Base-by-base conservation (phyloP, 2,888 invertebrate species). In the Lissonota sp. region DNA sequence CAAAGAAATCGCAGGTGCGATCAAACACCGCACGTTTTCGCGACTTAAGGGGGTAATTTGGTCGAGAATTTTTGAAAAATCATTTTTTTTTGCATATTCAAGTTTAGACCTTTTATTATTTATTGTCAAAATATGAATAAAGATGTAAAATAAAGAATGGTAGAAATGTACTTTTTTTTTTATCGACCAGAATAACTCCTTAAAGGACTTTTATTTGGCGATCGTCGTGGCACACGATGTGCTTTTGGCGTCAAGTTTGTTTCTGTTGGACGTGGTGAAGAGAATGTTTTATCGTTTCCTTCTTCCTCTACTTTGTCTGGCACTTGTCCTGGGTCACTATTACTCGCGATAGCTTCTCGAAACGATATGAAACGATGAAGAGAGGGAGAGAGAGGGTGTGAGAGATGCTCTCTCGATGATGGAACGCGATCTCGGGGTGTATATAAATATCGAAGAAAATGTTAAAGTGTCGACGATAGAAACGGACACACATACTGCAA, bases 231-330 rank as follows among this genome's bases (percentile, higher is more conserved):
- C 53, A 53, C 53, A 16, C 71, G 10, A 16, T 55, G 51, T 60
- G 62, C 49, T 76, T 67, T 71, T 67, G 81, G 78, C 78, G 73
- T 83, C 75, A 73, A 83, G 83, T 81, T 72, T 73, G 57, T 77
- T 63, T 55, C 62, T 63, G 67, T 72, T 72, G 67, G 75, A 76
- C 26, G 26, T 75, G 46, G 73, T 78, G 72, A 66, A 70, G 70
- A 66, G 51, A 74, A 60, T 58, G 55, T 71, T 64, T 66, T 74
- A 51, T 75, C 67, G 74, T 81, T 80, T 66, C 66, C 8, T 42
- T 14, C 64, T 44, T 46, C 14, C 46, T 26, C 39, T 62, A 26
- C 73, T 44, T 46, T 58, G 60, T 72, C 73, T 73, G 73, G 62
- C 80, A 53, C 53, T 58, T 26, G 58, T 4, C 37, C 39, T 51